Evolutionary conservation across 2,888 invertebrate genomes (phyloP).

Genomic region (Hypomecis punctinalis): DNA sequence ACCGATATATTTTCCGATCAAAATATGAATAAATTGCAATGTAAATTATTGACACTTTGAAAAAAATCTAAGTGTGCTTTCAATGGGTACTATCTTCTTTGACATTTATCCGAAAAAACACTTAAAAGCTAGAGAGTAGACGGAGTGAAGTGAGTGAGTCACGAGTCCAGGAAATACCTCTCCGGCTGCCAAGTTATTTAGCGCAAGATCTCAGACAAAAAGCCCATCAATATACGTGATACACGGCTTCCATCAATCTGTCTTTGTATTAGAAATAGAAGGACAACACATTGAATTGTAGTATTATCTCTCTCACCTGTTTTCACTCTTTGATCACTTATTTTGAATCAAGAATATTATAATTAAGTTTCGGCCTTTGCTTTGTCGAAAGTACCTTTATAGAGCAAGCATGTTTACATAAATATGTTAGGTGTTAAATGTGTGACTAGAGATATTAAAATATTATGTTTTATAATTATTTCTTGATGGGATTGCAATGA

Average conservation of each 20-base stretch:
- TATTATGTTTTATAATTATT: no score
- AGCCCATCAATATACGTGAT: slow-evolving; percentile 28
- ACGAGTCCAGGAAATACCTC: slow-evolving; percentile 69
- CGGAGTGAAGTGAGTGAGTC: slow-evolving; percentile 63
- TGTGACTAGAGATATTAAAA: no score
- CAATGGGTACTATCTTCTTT: background rate
- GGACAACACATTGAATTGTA: slow-evolving; percentile 1
- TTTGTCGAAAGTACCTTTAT: no score
- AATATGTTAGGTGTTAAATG: no score
- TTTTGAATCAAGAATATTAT: no score
- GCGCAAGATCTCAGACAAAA: slow-evolving; percentile 43
- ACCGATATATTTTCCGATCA: no score
- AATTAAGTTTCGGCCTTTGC: no score
- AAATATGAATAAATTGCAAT: no score
- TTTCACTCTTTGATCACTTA: background rate
- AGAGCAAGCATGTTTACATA: no score
- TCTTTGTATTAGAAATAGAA: slow-evolving; percentile 20
- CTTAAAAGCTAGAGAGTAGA: slow-evolving; percentile 2
- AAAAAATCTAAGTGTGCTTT: background rate
- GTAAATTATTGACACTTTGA: no score
- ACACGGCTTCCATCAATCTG: slow-evolving; percentile 15
- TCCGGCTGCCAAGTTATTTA: slow-evolving; percentile 57
- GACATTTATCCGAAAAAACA: slow-evolving; percentile 17
- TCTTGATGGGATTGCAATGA: no score
- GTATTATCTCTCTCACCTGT: slow-evolving; percentile 14